These are phyloP conservation scores for Xenus cinereus DNA, from an alignment of 2,113 vertebrate species.

Conservation along the genomic window DNA sequence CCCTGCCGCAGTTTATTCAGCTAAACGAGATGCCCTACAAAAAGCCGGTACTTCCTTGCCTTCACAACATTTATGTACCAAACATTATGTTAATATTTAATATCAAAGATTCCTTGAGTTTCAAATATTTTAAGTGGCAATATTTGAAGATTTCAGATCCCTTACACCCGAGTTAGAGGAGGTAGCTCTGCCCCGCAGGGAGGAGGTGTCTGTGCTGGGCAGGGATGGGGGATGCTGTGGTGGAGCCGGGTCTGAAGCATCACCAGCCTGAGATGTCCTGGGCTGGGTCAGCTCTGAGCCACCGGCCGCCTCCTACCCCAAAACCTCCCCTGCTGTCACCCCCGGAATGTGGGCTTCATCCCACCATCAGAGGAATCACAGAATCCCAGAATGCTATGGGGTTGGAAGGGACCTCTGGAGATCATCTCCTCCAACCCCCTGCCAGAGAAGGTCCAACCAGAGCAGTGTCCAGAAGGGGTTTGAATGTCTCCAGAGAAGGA, in stretches of 20 bases:
- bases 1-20: neutral
- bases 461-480: too few relatives aligned
- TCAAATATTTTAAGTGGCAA: rapidly evolving
- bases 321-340: rapidly evolving
- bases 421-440: too few relatives aligned
- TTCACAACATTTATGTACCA: rapidly evolving
- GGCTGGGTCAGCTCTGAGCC: neutral
- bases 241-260: neutral
- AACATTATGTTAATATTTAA: rapidly evolving
- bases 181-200: neutral
- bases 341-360: rapidly evolving
- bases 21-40: neutral
- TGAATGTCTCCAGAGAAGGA: too few relatives aligned
- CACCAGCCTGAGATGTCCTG: neutral
- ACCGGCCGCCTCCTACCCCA: neutral
- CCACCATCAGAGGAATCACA: neutral
- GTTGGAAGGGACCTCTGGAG: too few relatives aligned
- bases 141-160: neutral
- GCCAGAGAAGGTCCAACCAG: too few relatives aligned
- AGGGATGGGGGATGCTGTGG: neutral
- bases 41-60: neutral
- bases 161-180: neutral
- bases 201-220: neutral
- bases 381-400: too few relatives aligned
- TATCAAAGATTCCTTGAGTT: neutral